Base-by-base conservation (phyloP, 1,140 invertebrate species). In the Bombus pyrosoma region DNA sequence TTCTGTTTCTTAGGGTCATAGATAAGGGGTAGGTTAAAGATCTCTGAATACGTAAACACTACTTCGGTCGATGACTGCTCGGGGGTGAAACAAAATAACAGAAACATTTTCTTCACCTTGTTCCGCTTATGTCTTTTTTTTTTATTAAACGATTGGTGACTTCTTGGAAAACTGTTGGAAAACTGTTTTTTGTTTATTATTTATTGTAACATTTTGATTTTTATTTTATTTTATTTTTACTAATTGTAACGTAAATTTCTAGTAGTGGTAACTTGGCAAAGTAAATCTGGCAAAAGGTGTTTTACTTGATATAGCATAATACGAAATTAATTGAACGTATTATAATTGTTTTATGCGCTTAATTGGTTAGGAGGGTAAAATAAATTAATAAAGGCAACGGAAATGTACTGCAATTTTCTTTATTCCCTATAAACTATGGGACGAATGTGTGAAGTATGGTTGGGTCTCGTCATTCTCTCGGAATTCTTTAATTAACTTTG, bases 21-120 rank as follows among this genome's bases (percentile, higher is more conserved):
- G 28, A 68, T 47, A 80, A 68, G 6, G n/a, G 18, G 43, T n/a
- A 43, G 64, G 64, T 68, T 34, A 47, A 47, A 41, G 77, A 53
- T 80, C 41, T 32, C 34, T 80, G 39, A 37, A 64, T 28, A 85
- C 43, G 69, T 81, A 74, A 85, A 81, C 59, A 57, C 25, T 57
- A 71, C 32, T 72, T 85, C 68, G 83, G 77, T 85, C 83, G 83
- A 80, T 80, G 59, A 81, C 69, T 85, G 76, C 25, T 25, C 15
- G 22, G 32, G 15, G 4, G 28, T 25, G n/a, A 15, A n/a, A 53
- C 5, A 66, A 64, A 78, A 78, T 78, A 43, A 66, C 9, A 43
- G 39, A 77, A 41, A 53, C 25, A 18, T n/a, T 64, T 64, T 64
- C 5, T 9, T 34, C 5, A 22, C 1, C 1, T 77, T 39, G 28